phyloP scores from a whole-genome alignment of 2,888 invertebrate genomes.

The Rotaria sp. region DNA sequence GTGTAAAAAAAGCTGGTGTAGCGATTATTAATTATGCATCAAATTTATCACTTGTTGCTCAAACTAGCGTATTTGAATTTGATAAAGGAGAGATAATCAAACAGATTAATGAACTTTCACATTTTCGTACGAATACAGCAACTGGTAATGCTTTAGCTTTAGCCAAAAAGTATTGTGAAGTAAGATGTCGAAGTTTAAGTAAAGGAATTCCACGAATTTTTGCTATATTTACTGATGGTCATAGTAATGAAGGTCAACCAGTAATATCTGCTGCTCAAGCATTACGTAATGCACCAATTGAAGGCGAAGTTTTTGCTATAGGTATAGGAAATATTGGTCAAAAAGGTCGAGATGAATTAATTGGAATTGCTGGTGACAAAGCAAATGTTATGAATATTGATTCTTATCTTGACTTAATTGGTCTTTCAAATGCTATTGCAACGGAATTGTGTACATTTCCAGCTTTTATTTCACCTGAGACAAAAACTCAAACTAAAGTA shows the following conservation, averaged over 20 bases:
- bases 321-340: background rate
- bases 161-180: background rate
- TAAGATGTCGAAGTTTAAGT: background rate
- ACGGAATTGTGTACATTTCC: too few species aligned
- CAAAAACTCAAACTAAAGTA: too few species aligned
- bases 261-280: background rate
- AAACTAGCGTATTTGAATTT: background rate
- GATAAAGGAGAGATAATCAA: background rate
- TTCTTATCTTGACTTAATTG: too few species aligned
- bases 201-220: background rate
- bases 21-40: background rate
- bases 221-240: background rate
- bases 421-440: too few species aligned
- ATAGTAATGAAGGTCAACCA: background rate
- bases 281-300: background rate
- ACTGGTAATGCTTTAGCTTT: background rate
- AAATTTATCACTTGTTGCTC: background rate
- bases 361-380: too few species aligned
- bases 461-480: too few species aligned
- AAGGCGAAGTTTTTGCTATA: background rate
- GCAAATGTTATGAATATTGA: too few species aligned
- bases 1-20: background rate
- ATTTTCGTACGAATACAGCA: background rate
- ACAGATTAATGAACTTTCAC: too few species aligned
- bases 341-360: too few species aligned